These are phyloP conservation scores for Apostichopus leukothele DNA, from an alignment of 53 echinoderm and acorn worm genomes.

Conservation along the genomic window DNA sequence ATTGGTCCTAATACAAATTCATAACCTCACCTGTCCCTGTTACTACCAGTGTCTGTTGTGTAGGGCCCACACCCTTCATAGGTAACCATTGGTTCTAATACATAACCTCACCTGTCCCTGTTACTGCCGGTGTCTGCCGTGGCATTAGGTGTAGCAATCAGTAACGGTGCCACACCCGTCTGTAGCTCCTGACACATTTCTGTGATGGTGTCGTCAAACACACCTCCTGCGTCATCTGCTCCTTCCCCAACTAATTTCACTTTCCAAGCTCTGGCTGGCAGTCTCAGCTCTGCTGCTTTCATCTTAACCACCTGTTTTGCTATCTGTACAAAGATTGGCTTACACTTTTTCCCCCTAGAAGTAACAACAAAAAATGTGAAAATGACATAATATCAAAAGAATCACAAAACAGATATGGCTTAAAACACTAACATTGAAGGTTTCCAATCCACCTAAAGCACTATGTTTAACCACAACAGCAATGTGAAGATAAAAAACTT, in stretches of 20 bases:
- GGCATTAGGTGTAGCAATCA: constrained; percentile 91
- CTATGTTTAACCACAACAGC: too few relatives aligned
- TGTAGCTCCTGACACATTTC: constrained; percentile 99
- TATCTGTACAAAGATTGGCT: constrained; percentile 96
- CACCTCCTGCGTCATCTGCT: constrained; percentile 97
- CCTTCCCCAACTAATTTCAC: constrained; percentile 98
- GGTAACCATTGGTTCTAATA: not conserved
- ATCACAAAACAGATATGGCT: too few relatives aligned
- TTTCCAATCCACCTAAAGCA: too few relatives aligned
- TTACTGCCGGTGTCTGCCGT: constrained; percentile 90
- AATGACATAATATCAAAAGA: too few relatives aligned
- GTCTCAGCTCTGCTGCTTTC: constrained; percentile 81
- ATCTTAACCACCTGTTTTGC: constrained; percentile 97
- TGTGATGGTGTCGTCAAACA: constrained; percentile 99
- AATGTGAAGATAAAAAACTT: too few relatives aligned
- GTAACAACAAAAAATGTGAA: not conserved
- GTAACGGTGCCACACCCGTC: constrained; percentile 82
- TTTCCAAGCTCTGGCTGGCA: constrained; percentile 98
- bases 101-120: constrained; percentile 75
- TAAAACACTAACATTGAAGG: too few relatives aligned
- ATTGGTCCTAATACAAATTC: too few relatives aligned
- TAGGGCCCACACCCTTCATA: too few relatives aligned
- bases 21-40: constrained; percentile 1
- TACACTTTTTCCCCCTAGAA: constrained; percentile 89
- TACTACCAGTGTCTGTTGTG: not conserved